Base-by-base conservation (phyloP, 2,113 vertebrate genomes). In the Mormoops blainvillei region DNA sequence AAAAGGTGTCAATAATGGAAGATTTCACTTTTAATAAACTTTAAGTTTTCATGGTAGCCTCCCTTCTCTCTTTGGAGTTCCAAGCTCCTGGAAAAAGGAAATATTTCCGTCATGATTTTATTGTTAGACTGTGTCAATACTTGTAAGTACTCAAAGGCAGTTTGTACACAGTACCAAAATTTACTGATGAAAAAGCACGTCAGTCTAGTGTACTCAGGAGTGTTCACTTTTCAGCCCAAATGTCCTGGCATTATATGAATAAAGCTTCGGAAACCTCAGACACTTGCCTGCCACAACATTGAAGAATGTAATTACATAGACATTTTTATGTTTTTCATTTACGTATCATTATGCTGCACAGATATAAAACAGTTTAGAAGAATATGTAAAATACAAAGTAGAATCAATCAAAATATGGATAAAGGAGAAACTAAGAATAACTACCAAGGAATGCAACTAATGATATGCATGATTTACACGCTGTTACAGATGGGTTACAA, bases 21-120 rank as follows among this genome's bases (percentile, higher is more conserved):
- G 58, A 52, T 54, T 86, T 93, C 33, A 54, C 48, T 95, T 95
- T 73, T 76, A 86, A 43, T 82, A 28, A 86, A 91, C 90, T 80
- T 87, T 28, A 80, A 3, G 7, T 70, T 94, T 96, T 68, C 24
- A 4, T 52, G 56, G 41, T 91, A 68, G 28, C 22, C 8, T 70
- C 28, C 20, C 8, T 96, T 93, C 70, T 85, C 31, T 56, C 54
- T 95, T 83, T 43, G 19, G 73, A 61, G 7, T 11, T 68, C 33
- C 76, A 26, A 43, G 15, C 7, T 86, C 31, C 43, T 84, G 26
- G 76, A 48, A 86, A 85, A 73, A 71, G 45, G 33, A 70, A 91
- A 71, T 2, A 43, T 76, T 95, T 76, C 73, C 91, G 41, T 65
- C 71, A 63, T 65, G 48, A 68, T 87, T 86, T 95, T 94, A 28